These are phyloP conservation scores for Andrena marginata DNA, from an alignment of 2,888 invertebrate species.

Conservation along the genomic window DNA sequence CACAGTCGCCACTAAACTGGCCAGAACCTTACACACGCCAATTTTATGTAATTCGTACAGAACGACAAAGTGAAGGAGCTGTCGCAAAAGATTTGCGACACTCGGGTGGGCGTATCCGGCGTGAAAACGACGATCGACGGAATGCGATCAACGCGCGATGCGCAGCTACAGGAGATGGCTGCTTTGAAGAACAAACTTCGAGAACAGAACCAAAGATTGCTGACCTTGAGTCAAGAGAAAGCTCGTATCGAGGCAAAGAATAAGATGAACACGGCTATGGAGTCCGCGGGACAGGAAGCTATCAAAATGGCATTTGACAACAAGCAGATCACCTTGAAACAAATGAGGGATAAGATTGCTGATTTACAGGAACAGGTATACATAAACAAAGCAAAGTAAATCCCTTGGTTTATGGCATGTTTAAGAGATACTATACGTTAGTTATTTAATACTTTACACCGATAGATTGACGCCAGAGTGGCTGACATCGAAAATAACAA, in stretches of 20 bases:
- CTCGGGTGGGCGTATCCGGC: conserved; percentile 94
- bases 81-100: conserved; percentile 93
- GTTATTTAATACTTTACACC: conserved; percentile 7
- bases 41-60: conserved; percentile 79
- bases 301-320: conserved; percentile 88
- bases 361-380: conserved; percentile 89
- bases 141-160: conserved; percentile 96
- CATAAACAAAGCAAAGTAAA: background rate
- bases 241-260: conserved; percentile 92
- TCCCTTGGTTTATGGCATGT: background rate
- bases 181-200: conserved; percentile 93
- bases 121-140: conserved; percentile 98
- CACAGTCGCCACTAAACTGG: background rate
- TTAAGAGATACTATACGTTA: background rate
- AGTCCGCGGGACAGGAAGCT: conserved; percentile 86
- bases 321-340: conserved; percentile 91
- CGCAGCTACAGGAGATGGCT: conserved; percentile 94
- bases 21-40: background rate
- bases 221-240: conserved; percentile 93
- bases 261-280: conserved; percentile 86
- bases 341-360: conserved; percentile 90
- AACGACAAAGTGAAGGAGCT: conserved; percentile 92
- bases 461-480: conserved; percentile 91
- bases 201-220: conserved; percentile 93
- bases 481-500: conserved; percentile 93